Evolutionary conservation across 1,140 invertebrate species (phyloP).

Genomic region (Drosophila malerkotliana): DNA sequence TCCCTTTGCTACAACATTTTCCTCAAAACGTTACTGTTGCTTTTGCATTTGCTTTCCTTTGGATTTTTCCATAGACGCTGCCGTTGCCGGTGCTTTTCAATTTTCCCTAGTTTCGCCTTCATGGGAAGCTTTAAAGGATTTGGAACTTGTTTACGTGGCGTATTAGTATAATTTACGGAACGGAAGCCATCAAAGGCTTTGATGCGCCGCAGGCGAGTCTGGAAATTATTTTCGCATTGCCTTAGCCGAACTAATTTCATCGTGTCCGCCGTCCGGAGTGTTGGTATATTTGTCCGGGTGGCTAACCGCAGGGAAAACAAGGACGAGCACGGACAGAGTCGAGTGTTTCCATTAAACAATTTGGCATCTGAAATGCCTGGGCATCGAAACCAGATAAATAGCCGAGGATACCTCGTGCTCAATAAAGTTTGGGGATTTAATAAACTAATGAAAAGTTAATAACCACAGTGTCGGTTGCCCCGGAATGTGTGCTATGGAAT

Average conservation of each 20-base stretch:
- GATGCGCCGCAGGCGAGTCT: constrained; percentile 63
- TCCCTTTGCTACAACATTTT: constrained; percentile 40
- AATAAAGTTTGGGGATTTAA: constrained; percentile 30
- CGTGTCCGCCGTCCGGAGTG: constrained; percentile 40
- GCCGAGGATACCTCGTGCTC: neutral
- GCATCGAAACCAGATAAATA: constrained; percentile 30
- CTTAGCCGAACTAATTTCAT: constrained; percentile 61
- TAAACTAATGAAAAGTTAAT: constrained; percentile 36
- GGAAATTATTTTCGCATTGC: constrained; percentile 69
- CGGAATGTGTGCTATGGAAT: constrained; percentile 8
- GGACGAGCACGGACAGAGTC: neutral
- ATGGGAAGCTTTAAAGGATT: constrained; percentile 72
- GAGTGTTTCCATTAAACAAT: constrained; percentile 28
- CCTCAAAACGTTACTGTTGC: constrained; percentile 19
- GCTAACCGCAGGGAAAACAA: constrained; percentile 41
- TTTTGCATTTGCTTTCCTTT: constrained; percentile 19
- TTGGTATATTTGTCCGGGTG: constrained; percentile 22
- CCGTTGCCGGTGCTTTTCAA: constrained; percentile 40
- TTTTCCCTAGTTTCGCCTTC: constrained; percentile 44
- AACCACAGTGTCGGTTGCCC: constrained; percentile 7
- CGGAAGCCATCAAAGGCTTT: constrained; percentile 77
- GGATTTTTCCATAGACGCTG: constrained; percentile 5
- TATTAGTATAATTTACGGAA: constrained; percentile 73
- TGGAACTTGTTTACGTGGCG: constrained; percentile 77
- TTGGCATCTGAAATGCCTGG: constrained; percentile 22